Evolutionary conservation across 2,113 vertebrate genomes (phyloP).

Genomic region (Vombatus ursinus): DNA sequence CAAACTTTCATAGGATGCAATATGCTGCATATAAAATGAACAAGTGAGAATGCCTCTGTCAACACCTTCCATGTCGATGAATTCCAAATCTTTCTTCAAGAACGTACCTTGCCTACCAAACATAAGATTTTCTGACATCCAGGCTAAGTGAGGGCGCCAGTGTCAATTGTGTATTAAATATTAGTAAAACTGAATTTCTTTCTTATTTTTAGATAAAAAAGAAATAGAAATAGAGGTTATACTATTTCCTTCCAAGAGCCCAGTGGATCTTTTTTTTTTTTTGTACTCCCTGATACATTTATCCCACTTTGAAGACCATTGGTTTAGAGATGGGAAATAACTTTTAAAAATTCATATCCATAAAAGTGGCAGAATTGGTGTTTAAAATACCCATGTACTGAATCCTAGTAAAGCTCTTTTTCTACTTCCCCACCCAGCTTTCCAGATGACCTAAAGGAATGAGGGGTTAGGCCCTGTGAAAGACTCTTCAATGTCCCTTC

Average conservation of each 20-base stretch:
- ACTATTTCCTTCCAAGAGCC: not conserved
- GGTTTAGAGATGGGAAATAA: not conserved
- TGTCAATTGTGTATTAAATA: not conserved
- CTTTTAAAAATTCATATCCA: not conserved
- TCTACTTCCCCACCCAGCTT: too few relatives aligned
- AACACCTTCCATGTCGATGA: not conserved
- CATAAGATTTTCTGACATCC: not conserved
- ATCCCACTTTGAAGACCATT: not conserved
- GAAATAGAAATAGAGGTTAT: not conserved
- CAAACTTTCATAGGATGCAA: not conserved
- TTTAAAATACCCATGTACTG: not conserved
- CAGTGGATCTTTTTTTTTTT: not conserved
- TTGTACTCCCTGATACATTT: not conserved
- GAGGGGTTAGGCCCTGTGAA: too few relatives aligned
- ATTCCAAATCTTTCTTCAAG: not conserved
- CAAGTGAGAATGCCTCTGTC: not conserved
- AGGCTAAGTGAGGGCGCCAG: not conserved
- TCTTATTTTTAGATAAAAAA: not conserved
- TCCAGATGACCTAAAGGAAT: too few relatives aligned
- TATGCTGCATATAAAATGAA: not conserved
- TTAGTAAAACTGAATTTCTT: not conserved
- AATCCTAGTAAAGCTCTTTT: not conserved
- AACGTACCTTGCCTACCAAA: not conserved
- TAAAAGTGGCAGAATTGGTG: not conserved
- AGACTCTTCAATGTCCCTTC: too few relatives aligned